Percentiles rank a stretch among this genome's conserved stretches.
Conservation (phyloP, 2,888 invertebrate genomes). For the Corbicula japonica region DNA sequence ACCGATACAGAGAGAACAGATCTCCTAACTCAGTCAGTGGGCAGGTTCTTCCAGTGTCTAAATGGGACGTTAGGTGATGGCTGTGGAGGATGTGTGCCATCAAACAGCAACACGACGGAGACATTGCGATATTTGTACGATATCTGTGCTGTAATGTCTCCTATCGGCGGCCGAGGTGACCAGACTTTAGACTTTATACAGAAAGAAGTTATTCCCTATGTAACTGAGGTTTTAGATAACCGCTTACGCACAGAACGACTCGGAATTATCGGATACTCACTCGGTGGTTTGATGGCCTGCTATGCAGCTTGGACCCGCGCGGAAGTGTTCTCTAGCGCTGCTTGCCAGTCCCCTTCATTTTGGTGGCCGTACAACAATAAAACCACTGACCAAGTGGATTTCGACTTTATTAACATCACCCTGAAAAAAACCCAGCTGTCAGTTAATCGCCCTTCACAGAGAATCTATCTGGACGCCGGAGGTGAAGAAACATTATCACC, state of each 20-base stretch:
- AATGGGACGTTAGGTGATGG: constrained; percentile 24
- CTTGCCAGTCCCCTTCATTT: constrained; percentile 49
- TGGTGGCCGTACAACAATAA: constrained; percentile 41
- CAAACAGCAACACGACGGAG: too few species aligned
- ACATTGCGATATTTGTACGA: too few species aligned
- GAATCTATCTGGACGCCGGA: constrained; percentile 46
- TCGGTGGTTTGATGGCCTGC: constrained; percentile 47
- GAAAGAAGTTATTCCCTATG: constrained; percentile 21
- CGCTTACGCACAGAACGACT: constrained; percentile 20
- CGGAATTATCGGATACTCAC: constrained; percentile 48
- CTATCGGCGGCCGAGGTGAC: constrained; percentile 45
- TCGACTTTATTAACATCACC: constrained; percentile 35
- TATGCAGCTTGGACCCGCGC: constrained; percentile 52
- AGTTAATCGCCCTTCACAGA: constrained; percentile 15
- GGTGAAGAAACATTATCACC: constrained; percentile 21
- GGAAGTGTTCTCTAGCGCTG: constrained; percentile 32
- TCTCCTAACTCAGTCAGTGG: constrained; percentile 4
- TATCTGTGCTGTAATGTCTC: too few species aligned
- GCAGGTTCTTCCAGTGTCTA: constrained; percentile 4
- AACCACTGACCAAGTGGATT: neutral
- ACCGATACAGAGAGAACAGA: neutral
- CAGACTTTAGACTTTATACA: constrained; percentile 34
- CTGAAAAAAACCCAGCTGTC: constrained; percentile 7
- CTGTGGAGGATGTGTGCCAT: constrained; percentile 26
- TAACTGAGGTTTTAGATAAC: neutral